Conservation (phyloP, 2,888 invertebrate genomes). For the Ochropleura leucogaster region DNA sequence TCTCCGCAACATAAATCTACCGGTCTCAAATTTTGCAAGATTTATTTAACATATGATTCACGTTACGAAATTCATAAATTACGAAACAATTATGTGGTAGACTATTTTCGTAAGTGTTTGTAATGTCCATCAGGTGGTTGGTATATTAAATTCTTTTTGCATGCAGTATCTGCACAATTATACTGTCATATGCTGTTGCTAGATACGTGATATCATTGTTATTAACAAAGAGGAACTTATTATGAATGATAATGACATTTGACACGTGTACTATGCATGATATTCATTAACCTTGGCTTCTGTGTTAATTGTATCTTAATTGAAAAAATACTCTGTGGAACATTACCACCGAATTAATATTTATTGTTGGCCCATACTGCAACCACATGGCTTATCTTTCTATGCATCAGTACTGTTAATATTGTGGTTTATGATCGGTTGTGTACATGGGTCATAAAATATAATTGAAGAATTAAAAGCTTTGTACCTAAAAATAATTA, state of each 20-base stretch:
- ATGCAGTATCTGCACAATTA: slow-evolving; percentile 14
- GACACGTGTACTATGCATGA: slow-evolving; percentile 63
- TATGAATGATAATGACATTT: slow-evolving; percentile 63
- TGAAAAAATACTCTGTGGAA: slow-evolving; percentile 32
- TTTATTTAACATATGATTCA: slow-evolving; percentile 65
- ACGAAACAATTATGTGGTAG: slow-evolving; percentile 68
- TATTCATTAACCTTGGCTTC: slow-evolving; percentile 65
- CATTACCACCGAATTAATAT: slow-evolving; percentile 22
- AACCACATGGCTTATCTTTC: slow-evolving; percentile 37
- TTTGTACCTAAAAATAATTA: slow-evolving; percentile 4
- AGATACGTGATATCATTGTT: slow-evolving; percentile 60
- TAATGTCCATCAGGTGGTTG: slow-evolving; percentile 24
- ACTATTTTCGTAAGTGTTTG: slow-evolving; percentile 61
- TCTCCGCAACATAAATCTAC: slow-evolving; percentile 48
- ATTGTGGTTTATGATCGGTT: slow-evolving; percentile 32
- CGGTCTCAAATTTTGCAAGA: slow-evolving; percentile 67
- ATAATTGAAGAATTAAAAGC: slow-evolving; percentile 26
- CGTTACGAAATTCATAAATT: slow-evolving; percentile 70
- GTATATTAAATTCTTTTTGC: slow-evolving; percentile 26
- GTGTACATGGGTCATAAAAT: slow-evolving; percentile 39
- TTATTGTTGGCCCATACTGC: slow-evolving; percentile 31
- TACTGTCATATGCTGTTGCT: slow-evolving; percentile 30
- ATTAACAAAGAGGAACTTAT: slow-evolving; percentile 62
- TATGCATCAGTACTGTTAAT: slow-evolving; percentile 38
- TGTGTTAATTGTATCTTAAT: slow-evolving; percentile 49